A percentile compares a stretch with the other conserved stretches of the same genome.
Conservation (phyloP, 92 coral and sea anemone species). For the Chrysogorgia sp. region DNA sequence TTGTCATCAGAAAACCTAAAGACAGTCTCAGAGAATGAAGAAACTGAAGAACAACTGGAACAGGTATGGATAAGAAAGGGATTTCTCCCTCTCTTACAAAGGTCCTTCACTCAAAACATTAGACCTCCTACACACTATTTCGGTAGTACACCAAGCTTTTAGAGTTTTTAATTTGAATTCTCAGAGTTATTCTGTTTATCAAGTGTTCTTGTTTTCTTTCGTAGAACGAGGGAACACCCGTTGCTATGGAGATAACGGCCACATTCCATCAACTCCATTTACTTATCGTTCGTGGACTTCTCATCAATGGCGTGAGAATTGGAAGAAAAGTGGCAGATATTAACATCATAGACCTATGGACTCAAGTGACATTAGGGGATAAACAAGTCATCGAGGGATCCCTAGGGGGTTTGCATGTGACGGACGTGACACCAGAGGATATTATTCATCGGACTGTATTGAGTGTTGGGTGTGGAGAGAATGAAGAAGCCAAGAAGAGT, state of each 20-base stretch:
- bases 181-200: too few relatives aligned
- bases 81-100: too few relatives aligned
- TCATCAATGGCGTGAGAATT: slow-evolving; percentile 52
- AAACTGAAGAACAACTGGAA: not conserved
- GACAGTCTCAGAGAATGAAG: slow-evolving; percentile 50
- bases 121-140: too few relatives aligned
- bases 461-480: slow-evolving; percentile 72
- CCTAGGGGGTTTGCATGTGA: slow-evolving; percentile 85
- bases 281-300: slow-evolving; percentile 77
- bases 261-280: slow-evolving; percentile 78
- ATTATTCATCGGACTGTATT: slow-evolving; percentile 75
- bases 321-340: slow-evolving; percentile 95
- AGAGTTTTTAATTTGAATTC: too few relatives aligned
- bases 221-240: slow-evolving; percentile 51
- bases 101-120: too few relatives aligned
- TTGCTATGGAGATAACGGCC: slow-evolving; percentile 75
- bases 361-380: slow-evolving; percentile 78
- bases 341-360: slow-evolving; percentile 73
- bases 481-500: slow-evolving; percentile 33
- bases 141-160: too few relatives aligned
- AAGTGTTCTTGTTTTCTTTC: too few relatives aligned
- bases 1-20: slow-evolving; percentile 41
- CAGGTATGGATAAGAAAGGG: not conserved
- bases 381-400: slow-evolving; percentile 84
- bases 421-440: slow-evolving; percentile 97